phyloP scores from a whole-genome alignment of 1,140 invertebrate species.

The Pygmarrhopalites habei region DNA sequence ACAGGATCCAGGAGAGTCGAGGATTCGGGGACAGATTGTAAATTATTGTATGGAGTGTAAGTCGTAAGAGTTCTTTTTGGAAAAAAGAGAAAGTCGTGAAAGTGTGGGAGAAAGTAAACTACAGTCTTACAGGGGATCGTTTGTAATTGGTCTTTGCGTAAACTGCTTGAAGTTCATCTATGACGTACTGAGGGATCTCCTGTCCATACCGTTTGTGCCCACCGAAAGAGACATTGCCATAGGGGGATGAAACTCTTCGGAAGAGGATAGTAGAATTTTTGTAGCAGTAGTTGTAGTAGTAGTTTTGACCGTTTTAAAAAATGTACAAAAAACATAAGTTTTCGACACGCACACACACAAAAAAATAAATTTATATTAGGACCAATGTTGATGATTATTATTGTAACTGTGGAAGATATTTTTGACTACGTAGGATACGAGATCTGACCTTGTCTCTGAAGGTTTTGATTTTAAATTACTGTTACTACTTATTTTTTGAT shows the following conservation, averaged over 20 bases:
- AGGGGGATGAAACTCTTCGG: constrained; percentile 26
- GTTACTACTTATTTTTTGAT: background rate
- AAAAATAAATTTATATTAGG: too few relatives aligned
- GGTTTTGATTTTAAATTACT: too few relatives aligned
- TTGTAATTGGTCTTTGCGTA: constrained; percentile 13
- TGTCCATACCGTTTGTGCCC: constrained; percentile 8
- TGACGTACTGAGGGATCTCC: constrained; percentile 17
- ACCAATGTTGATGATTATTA: too few relatives aligned
- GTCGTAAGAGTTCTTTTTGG: too few relatives aligned
- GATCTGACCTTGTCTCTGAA: background rate
- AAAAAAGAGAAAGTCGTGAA: too few relatives aligned
- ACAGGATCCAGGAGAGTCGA: too few relatives aligned
- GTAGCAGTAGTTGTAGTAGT: too few relatives aligned
- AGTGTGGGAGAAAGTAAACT: background rate
- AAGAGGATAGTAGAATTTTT: background rate
- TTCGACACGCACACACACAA: too few relatives aligned
- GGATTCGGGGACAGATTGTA: too few relatives aligned
- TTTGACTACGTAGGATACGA: background rate
- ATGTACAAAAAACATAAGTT: too few relatives aligned
- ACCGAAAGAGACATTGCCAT: constrained; percentile 31
- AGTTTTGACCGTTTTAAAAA: too few relatives aligned
- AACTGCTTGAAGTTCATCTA: constrained; percentile 17
- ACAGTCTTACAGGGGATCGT: constrained; percentile 12
- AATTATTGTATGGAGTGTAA: too few relatives aligned
- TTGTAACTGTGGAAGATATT: background rate